phyloP scores from a whole-genome alignment of 2,113 vertebrate species.

The Triplophysa siluroides region DNA sequence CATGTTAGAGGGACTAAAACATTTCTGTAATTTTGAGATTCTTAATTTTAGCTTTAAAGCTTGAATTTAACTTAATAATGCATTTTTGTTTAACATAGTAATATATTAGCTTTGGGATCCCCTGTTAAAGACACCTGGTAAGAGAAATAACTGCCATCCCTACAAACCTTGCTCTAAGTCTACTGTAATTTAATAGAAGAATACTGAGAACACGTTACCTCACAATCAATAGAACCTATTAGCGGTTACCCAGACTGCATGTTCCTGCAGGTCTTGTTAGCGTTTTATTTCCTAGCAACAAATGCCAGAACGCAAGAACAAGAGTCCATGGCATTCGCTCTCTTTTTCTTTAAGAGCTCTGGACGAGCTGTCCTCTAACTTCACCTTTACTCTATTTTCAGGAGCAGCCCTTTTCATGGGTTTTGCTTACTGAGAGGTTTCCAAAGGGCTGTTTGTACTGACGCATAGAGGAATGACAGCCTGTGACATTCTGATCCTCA shows the following conservation, averaged over 20 bases:
- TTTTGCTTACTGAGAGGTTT: slow-evolving; percentile 72
- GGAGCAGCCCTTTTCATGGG: slow-evolving; percentile 60
- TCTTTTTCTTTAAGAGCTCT: slow-evolving; percentile 14
- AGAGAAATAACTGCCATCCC: too few relatives aligned
- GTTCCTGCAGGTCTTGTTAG: slow-evolving; percentile 18
- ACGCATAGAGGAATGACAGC: slow-evolving; percentile 56
- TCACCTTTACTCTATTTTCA: slow-evolving; percentile 67
- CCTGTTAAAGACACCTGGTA: too few relatives aligned
- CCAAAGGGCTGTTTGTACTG: slow-evolving; percentile 59
- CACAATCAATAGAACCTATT: background rate
- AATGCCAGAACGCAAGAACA: slow-evolving; percentile 11
- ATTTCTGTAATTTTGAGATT: too few relatives aligned
- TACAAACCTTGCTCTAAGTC: slow-evolving; percentile 12
- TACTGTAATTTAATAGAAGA: slow-evolving; percentile 46
- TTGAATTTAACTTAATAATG: too few relatives aligned
- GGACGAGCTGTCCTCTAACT: slow-evolving; percentile 22
- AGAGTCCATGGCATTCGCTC: background rate
- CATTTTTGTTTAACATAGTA: too few relatives aligned
- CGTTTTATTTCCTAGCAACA: slow-evolving; percentile 35
- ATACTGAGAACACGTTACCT: background rate
- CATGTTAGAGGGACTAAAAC: too few relatives aligned
- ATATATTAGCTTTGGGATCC: too few relatives aligned
- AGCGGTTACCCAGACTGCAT: background rate
- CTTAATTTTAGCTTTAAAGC: too few relatives aligned
- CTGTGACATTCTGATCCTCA: slow-evolving; percentile 64